Conservation (phyloP, 2,888 invertebrate species). For the Agriopis leucophaearia region DNA sequence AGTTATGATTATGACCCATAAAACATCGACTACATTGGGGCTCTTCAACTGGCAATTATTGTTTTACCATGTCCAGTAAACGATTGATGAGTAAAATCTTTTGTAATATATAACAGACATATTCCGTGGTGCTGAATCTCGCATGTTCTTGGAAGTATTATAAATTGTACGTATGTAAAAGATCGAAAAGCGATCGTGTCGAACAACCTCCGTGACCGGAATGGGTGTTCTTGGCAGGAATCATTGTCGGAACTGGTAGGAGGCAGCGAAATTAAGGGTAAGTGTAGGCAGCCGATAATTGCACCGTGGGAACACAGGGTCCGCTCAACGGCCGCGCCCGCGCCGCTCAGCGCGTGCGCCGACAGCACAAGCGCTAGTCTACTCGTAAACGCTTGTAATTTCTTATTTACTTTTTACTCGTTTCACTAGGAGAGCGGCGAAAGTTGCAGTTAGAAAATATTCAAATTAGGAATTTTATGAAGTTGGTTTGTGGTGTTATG, state of each 20-base stretch:
- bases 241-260: constrained; percentile 64
- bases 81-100: not conserved
- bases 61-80: not conserved
- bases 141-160: constrained; percentile 13
- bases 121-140: not conserved
- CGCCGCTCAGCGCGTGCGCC: constrained; percentile 42
- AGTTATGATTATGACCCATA: constrained; percentile 14
- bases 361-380: constrained; percentile 46
- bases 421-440: constrained; percentile 39
- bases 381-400: constrained; percentile 40
- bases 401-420: constrained; percentile 27
- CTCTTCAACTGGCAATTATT: constrained; percentile 15
- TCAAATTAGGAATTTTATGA: constrained; percentile 39
- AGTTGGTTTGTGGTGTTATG: constrained; percentile 22
- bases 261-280: constrained; percentile 75
- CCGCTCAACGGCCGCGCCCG: constrained; percentile 27
- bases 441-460: constrained; percentile 49
- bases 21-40: constrained; percentile 19
- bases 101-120: constrained; percentile 11
- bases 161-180: constrained; percentile 15
- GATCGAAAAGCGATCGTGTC: constrained; percentile 28
- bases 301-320: constrained; percentile 74
- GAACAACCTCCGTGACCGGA: constrained; percentile 47
- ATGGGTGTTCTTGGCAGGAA: constrained; percentile 54
- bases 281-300: constrained; percentile 81